Evolutionary conservation across 2,888 invertebrate species (phyloP).

Genomic region (Tridacna crocea): DNA sequence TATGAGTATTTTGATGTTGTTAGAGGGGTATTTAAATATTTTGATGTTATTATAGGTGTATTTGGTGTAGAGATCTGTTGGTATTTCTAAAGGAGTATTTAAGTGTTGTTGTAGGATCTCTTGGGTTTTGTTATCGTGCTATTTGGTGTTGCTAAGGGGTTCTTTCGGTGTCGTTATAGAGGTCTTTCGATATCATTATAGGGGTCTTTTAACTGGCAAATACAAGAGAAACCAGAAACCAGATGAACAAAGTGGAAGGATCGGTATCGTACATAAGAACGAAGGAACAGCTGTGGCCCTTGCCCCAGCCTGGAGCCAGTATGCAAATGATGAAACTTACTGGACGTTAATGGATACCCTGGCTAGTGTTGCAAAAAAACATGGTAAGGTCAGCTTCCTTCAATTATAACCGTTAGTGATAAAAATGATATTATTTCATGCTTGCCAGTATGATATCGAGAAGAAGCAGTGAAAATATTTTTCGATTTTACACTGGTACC

Average conservation of each 20-base stretch:
- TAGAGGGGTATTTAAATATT: no score
- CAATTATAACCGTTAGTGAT: not conserved
- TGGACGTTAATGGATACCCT: slow-evolving; percentile 59
- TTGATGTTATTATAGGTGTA: no score
- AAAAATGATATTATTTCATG: not conserved
- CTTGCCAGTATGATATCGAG: not conserved
- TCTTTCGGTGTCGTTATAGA: no score
- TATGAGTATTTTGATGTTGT: no score
- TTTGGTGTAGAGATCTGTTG: no score
- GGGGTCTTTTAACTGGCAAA: slow-evolving; percentile 65
- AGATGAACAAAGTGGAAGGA: slow-evolving; percentile 13
- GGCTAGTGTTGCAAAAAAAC: slow-evolving; percentile 42
- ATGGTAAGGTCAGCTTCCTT: slow-evolving; percentile 37
- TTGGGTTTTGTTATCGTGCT: no score
- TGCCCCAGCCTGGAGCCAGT: slow-evolving; percentile 60
- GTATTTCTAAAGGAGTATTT: no score
- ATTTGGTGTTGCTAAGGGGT: no score
- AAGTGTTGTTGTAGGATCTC: no score
- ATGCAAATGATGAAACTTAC: slow-evolving; percentile 46
- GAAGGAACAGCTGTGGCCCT: slow-evolving; percentile 3
- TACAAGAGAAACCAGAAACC: slow-evolving; percentile 53
- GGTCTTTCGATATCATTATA: slow-evolving; percentile 25
- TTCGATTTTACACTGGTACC: no score
- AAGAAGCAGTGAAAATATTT: not conserved
- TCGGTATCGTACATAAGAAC: slow-evolving; percentile 11